These are phyloP conservation scores for Ostrea edulis DNA, from an alignment of 1,140 invertebrate genomes.

Conservation along the genomic window DNA sequence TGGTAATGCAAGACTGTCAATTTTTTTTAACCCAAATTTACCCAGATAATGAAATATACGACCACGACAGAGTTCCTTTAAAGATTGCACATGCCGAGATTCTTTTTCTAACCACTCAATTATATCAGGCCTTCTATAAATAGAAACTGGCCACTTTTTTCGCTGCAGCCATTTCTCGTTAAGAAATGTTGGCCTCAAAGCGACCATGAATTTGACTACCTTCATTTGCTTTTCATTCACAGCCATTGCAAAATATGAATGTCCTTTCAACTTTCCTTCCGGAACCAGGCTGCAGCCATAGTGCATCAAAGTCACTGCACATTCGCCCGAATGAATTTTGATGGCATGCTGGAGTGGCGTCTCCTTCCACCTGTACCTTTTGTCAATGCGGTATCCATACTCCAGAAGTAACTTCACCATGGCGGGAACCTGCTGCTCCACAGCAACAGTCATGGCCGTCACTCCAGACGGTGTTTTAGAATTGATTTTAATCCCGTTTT, in stretches of 20 bases:
- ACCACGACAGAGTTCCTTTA: constrained; percentile 67
- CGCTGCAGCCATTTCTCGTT: constrained; percentile 70
- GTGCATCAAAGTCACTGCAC: constrained; percentile 73
- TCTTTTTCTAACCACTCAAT: constrained; percentile 65
- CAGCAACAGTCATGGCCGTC: constrained; percentile 73
- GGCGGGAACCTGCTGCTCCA: constrained; percentile 72
- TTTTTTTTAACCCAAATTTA: constrained; percentile 63
- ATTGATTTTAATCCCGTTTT: constrained; percentile 69
- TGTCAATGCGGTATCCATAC: constrained; percentile 73
- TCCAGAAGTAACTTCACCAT: constrained; percentile 71
- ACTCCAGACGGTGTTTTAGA: constrained; percentile 69
- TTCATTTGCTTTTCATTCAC: constrained; percentile 68
- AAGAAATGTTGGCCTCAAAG: constrained; percentile 67
- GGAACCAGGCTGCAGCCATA: constrained; percentile 69
- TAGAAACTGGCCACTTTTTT: constrained; percentile 68
- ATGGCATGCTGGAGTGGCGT: constrained; percentile 76
- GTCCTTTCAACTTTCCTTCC: constrained; percentile 55
- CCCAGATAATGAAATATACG: constrained; percentile 66
- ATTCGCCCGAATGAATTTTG: constrained; percentile 71
- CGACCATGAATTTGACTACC: constrained; percentile 67
- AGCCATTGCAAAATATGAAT: constrained; percentile 71
- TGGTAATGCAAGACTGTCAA: constrained; percentile 64
- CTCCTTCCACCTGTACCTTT: constrained; percentile 72
- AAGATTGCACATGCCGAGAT: constrained; percentile 57
- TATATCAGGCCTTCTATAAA: constrained; percentile 68